A percentile compares a stretch with the other conserved stretches of the same genome.
Evolutionary conservation across 2,797 vertebrate species (phyloP).

Genomic region (Gephyroberyx darwinii): DNA sequence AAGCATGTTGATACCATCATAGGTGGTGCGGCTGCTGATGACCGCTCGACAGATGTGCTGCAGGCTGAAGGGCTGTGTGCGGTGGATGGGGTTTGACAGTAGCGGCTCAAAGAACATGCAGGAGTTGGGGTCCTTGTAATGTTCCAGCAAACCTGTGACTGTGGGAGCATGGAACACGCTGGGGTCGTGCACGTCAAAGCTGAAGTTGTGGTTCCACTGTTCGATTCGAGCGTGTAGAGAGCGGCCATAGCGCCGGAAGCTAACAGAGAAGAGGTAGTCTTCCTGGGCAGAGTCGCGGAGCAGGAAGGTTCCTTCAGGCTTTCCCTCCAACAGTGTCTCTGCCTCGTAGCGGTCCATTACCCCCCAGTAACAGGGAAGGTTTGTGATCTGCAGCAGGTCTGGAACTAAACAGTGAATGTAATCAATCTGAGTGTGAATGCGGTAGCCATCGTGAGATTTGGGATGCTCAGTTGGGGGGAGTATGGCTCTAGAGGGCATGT

Average conservation of each 20-base stretch:
- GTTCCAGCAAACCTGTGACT: constrained; percentile 84
- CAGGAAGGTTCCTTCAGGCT: constrained; percentile 87
- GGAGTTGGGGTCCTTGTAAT: constrained; percentile 89
- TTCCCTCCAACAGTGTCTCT: constrained; percentile 85
- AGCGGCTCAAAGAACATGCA: constrained; percentile 91
- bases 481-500: constrained; percentile 37
- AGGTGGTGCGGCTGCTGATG: constrained; percentile 84
- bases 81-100: constrained; percentile 85
- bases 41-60: constrained; percentile 85
- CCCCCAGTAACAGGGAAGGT: constrained; percentile 88
- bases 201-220: constrained; percentile 91
- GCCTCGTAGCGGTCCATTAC: constrained; percentile 89
- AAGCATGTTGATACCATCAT: constrained; percentile 84
- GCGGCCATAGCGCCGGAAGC: constrained; percentile 88
- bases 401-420: constrained; percentile 89
- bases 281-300: constrained; percentile 88
- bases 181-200: constrained; percentile 89
- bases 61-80: constrained; percentile 83
- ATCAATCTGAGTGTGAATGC: constrained; percentile 85
- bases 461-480: constrained; percentile 54
- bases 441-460: constrained; percentile 73
- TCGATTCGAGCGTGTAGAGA: constrained; percentile 88
- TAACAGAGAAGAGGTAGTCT: constrained; percentile 89
- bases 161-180: constrained; percentile 88
- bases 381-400: constrained; percentile 85